Base-by-base conservation (phyloP, 1,140 invertebrate genomes). In the Amyelois transitella region DNA sequence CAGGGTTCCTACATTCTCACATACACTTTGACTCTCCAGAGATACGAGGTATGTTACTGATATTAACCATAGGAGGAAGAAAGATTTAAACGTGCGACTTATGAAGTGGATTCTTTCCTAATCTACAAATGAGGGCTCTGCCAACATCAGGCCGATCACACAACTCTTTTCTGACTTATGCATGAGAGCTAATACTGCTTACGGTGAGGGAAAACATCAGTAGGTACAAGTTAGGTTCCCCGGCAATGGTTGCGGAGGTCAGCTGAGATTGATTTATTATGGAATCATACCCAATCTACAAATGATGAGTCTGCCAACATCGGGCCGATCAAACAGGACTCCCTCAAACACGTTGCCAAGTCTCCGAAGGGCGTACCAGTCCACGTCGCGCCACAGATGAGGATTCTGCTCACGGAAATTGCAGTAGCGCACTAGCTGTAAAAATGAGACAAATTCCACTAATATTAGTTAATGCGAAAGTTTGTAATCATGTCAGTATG, bases 391-490 rank as follows among this genome's bases (percentile, higher is more conserved):
- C 72, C 92, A 93, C 32, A 92, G 91, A 50, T 91, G 87, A 20
- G 92, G 92, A 72, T 95, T 92, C 21, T 92, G 89, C 64, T 94
- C 92, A 58, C 93, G 91, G 73, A 95, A 95, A 19, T 90, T 89
- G 72, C 91, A 92, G 72, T 95, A 95, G 48, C 92, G 93, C 19
- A 91, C 77, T 58, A 79, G 43, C 81, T 84, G 68, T n/a, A 80
- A 66, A 32, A 24, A 25, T 4, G 1, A 38, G 8, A 4, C 6
- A 38, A 45, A 53, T 24, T 24, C 20, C 25, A 25, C 17, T 2
- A 25, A 12, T n/a, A 17, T 17, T 6, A 50, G 12, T 28, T 14
- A 25, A 21, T n/a, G n/a, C n/a, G n/a, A n/a, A n/a, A n/a, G n/a
- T n/a, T n/a, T n/a, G n/a, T n/a, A n/a, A n/a, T n/a, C n/a, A n/a